phyloP scores from a whole-genome alignment of 2,888 invertebrate genomes.

The Xanthia togata region DNA sequence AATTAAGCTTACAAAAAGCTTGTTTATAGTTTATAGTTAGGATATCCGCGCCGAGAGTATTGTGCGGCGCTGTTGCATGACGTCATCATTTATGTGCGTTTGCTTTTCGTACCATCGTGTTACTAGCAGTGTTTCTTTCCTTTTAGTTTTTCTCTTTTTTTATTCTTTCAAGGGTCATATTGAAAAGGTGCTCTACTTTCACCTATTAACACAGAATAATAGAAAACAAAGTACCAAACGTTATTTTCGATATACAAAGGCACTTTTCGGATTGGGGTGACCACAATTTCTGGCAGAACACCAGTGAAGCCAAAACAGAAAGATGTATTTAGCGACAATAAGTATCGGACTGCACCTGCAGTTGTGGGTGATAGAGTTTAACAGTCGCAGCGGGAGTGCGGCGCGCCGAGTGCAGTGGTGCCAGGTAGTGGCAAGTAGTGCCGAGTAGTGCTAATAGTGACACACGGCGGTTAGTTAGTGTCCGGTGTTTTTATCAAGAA shows the following conservation, averaged over 20 bases:
- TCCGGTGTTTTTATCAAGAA: neutral
- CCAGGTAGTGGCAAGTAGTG: neutral
- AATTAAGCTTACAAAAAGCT: slow-evolving; percentile 46
- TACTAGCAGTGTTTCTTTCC: neutral
- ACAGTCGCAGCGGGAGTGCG: neutral
- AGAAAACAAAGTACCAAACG: neutral
- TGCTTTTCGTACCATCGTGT: neutral
- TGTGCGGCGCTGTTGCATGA: slow-evolving; percentile 10
- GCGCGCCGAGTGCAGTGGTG: neutral
- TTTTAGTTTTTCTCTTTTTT: neutral
- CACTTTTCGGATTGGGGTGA: neutral
- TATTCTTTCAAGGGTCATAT: neutral
- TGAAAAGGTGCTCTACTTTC: neutral
- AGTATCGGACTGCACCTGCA: slow-evolving; percentile 7
- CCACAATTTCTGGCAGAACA: slow-evolving; percentile 13
- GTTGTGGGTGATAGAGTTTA: slow-evolving; percentile 16
- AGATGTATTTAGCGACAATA: slow-evolving; percentile 20
- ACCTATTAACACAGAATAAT: neutral
- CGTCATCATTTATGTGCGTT: slow-evolving; percentile 6
- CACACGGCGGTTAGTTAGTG: neutral
- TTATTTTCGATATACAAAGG: neutral
- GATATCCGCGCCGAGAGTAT: slow-evolving; percentile 39
- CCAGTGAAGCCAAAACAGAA: neutral
- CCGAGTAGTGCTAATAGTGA: neutral
- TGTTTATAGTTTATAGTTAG: slow-evolving; percentile 55